A percentile compares a stretch with the other conserved stretches of the same genome.
phyloP scores from a whole-genome alignment of 2,888 invertebrate genomes.

The Lypha dubia region DNA sequence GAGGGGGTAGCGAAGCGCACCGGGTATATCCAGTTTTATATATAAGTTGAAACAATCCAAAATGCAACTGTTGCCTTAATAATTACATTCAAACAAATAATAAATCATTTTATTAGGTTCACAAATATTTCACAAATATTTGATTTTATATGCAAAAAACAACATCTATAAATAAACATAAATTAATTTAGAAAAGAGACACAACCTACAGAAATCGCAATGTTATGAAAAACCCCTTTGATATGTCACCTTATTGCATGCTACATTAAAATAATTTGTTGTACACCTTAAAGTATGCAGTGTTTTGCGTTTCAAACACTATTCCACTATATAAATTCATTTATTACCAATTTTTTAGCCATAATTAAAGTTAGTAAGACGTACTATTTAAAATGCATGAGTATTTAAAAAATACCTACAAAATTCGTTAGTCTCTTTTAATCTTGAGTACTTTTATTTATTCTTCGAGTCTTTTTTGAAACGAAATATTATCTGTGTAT shows the following conservation, averaged over 20 bases:
- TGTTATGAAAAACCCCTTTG: background rate
- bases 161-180: too few species aligned
- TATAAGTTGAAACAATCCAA: too few species aligned
- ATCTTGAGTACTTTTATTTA: slow-evolving; percentile 30
- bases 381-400: slow-evolving; percentile 32
- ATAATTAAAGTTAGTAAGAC: slow-evolving; percentile 32
- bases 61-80: too few species aligned
- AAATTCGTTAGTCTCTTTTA: slow-evolving; percentile 46
- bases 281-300: background rate
- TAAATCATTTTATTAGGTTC: too few species aligned
- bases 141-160: too few species aligned
- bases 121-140: too few species aligned
- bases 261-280: background rate
- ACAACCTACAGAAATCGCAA: background rate
- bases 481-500: slow-evolving; percentile 50
- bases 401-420: slow-evolving; percentile 39
- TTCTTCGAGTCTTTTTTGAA: background rate
- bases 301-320: background rate
- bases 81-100: too few species aligned
- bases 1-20: too few species aligned
- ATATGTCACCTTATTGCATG: background rate
- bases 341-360: slow-evolving; percentile 23
- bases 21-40: too few species aligned
- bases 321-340: background rate
- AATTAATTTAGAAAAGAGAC: too few species aligned